phyloP scores from a whole-genome alignment of 2,113 vertebrate genomes.

The Colossoma macropomum region DNA sequence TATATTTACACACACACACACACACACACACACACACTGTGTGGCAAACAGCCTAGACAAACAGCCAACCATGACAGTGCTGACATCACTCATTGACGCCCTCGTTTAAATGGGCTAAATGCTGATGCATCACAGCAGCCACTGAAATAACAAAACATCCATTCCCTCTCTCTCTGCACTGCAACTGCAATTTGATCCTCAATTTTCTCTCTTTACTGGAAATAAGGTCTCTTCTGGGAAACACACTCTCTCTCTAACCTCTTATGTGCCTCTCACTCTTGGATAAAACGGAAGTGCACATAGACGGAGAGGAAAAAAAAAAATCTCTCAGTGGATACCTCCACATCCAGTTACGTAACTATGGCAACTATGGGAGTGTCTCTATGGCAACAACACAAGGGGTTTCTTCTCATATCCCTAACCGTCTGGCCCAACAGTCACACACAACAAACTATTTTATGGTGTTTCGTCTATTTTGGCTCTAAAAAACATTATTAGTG shows the following conservation, averaged over 20 bases:
- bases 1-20: no score
- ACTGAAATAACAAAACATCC: not conserved
- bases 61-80: not conserved
- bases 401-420: slow-evolving; percentile 6
- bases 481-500: not conserved
- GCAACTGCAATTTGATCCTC: not conserved
- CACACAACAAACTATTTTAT: not conserved
- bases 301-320: not conserved
- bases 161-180: not conserved
- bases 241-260: not conserved
- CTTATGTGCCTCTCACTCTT: not conserved
- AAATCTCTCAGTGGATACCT: not conserved
- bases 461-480: not conserved
- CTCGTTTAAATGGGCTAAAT: not conserved
- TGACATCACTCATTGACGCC: not conserved
- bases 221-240: not conserved
- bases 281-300: not conserved
- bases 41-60: not conserved
- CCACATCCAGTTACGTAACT: slow-evolving; percentile 2
- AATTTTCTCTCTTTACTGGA: not conserved
- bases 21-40: not conserved
- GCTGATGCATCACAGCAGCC: not conserved
- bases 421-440: not conserved
- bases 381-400: slow-evolving; percentile 5
- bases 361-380: slow-evolving; percentile 5